phyloP scores from a whole-genome alignment of 1,140 invertebrate species.

The Pachyrhynchus sulphureomaculatus region DNA sequence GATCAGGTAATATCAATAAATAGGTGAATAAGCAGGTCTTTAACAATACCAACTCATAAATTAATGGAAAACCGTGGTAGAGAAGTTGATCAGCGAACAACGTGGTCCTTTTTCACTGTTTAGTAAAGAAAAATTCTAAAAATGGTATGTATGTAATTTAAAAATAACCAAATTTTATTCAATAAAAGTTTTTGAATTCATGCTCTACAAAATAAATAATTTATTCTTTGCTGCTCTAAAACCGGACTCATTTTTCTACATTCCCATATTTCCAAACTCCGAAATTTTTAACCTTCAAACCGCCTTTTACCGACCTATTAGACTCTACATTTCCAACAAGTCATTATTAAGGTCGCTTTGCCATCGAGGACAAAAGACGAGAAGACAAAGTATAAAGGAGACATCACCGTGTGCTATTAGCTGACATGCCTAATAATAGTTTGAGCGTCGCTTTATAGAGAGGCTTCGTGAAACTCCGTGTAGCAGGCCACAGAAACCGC shows the following conservation, averaged over 20 bases:
- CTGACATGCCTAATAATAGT: conserved; percentile 19
- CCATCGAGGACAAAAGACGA: conserved; percentile 4
- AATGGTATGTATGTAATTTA: too few species aligned
- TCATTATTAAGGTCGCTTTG: conserved; percentile 19
- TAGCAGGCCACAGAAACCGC: conserved; percentile 6
- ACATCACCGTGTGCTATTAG: conserved; percentile 15
- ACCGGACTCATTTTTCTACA: conserved; percentile 1
- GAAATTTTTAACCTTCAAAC: background rate
- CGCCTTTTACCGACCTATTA: background rate
- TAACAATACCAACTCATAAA: too few species aligned
- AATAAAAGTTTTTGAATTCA: too few species aligned
- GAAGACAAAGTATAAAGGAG: conserved; percentile 16
- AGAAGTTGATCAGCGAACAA: too few species aligned
- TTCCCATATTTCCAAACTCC: background rate
- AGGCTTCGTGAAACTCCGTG: too few species aligned
- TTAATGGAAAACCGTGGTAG: too few species aligned
- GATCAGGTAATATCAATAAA: too few species aligned
- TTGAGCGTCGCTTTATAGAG: background rate
- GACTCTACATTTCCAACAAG: conserved; percentile 7
- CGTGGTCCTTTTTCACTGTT: too few species aligned
- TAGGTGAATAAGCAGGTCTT: too few species aligned
- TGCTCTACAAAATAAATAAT: conserved; percentile 3
- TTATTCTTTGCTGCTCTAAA: too few species aligned
- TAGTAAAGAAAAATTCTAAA: too few species aligned
- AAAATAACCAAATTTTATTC: too few species aligned